Evolutionary conservation across 2,888 invertebrate genomes (phyloP).

Genomic region (Anarsia innoxiella): DNA sequence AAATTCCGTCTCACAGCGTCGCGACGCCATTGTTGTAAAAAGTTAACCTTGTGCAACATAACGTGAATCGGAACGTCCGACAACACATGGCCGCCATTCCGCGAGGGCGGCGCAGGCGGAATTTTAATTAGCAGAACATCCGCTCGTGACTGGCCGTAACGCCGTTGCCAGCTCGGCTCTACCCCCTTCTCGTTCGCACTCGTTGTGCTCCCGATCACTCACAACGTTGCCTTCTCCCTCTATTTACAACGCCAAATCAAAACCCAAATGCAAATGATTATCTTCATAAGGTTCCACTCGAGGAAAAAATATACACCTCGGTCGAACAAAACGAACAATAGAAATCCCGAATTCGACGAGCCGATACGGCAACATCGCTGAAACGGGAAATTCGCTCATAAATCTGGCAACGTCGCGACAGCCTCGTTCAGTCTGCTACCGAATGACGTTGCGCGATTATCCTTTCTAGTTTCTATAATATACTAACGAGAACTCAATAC

Average conservation of each 20-base stretch:
- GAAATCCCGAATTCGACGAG: slow-evolving; percentile 46
- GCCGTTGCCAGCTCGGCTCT: slow-evolving; percentile 61
- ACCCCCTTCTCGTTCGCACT: slow-evolving; percentile 49
- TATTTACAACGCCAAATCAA: slow-evolving; percentile 31
- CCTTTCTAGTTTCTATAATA: slow-evolving; percentile 70
- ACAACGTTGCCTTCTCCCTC: slow-evolving; percentile 32
- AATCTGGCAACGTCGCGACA: slow-evolving; percentile 67
- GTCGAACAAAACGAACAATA: slow-evolving; percentile 44
- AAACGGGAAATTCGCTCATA: slow-evolving; percentile 59
- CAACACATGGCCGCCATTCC: slow-evolving; percentile 75
- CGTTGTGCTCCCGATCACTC: slow-evolving; percentile 28
- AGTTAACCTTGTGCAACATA: slow-evolving; percentile 71
- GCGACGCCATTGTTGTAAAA: slow-evolving; percentile 51
- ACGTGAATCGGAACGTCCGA: slow-evolving; percentile 68
- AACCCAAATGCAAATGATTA: slow-evolving; percentile 37
- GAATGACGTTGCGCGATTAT: slow-evolving; percentile 69
- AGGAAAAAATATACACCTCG: slow-evolving; percentile 20
- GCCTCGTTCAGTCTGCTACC: slow-evolving; percentile 54
- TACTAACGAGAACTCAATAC: slow-evolving; percentile 68
- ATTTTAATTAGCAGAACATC: slow-evolving; percentile 76
- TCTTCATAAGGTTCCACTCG: slow-evolving; percentile 33
- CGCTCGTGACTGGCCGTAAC: slow-evolving; percentile 68
- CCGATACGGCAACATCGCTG: slow-evolving; percentile 55
- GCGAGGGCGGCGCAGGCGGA: slow-evolving; percentile 75
- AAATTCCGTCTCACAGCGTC: slow-evolving; percentile 40